Percentiles rank a stretch among this genome's conserved stretches.
Conservation (phyloP, 1,140 invertebrate species). For the Drosophila parabipectinata region DNA sequence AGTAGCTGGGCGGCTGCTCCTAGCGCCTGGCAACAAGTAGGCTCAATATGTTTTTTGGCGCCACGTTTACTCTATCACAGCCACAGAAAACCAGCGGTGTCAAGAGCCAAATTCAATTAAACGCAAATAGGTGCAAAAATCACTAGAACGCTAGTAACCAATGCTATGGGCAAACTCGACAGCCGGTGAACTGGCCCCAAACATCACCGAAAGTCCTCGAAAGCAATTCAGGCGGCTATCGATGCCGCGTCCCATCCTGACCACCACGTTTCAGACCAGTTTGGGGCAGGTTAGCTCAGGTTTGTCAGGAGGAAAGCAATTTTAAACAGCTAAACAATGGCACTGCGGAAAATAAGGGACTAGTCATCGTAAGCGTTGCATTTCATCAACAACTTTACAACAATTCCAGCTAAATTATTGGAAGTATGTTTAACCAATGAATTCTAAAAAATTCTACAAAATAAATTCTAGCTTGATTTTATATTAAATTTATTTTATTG, state of each 20-base stretch:
- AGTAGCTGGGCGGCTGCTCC: slow-evolving; percentile 13
- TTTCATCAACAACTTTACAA: too few species aligned
- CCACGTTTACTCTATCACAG: slow-evolving; percentile 15
- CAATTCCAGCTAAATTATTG: too few species aligned
- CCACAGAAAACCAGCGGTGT: slow-evolving; percentile 30
- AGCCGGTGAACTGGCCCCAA: slow-evolving; percentile 44
- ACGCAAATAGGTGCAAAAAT: slow-evolving; percentile 76
- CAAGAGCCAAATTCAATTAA: slow-evolving; percentile 77
- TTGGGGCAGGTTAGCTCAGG: slow-evolving; percentile 31
- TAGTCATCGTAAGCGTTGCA: too few species aligned
- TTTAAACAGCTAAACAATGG: slow-evolving; percentile 43
- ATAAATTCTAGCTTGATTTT: too few species aligned
- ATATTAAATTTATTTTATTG: too few species aligned
- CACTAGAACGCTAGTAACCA: slow-evolving; percentile 28
- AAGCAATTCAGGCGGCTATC: slow-evolving; percentile 52
- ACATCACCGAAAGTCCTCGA: slow-evolving; percentile 6
- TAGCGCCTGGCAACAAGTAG: slow-evolving; percentile 46
- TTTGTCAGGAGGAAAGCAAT: slow-evolving; percentile 14
- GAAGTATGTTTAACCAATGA: too few species aligned
- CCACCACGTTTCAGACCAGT: slow-evolving; percentile 36
- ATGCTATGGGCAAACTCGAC: slow-evolving; percentile 24
- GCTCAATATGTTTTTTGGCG: slow-evolving; percentile 48
- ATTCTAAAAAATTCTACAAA: too few species aligned
- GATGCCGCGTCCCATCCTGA: slow-evolving; percentile 30
- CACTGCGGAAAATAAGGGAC: background rate